Conservation (phyloP, 2,113 vertebrate species). For the Scalopus aquaticus region DNA sequence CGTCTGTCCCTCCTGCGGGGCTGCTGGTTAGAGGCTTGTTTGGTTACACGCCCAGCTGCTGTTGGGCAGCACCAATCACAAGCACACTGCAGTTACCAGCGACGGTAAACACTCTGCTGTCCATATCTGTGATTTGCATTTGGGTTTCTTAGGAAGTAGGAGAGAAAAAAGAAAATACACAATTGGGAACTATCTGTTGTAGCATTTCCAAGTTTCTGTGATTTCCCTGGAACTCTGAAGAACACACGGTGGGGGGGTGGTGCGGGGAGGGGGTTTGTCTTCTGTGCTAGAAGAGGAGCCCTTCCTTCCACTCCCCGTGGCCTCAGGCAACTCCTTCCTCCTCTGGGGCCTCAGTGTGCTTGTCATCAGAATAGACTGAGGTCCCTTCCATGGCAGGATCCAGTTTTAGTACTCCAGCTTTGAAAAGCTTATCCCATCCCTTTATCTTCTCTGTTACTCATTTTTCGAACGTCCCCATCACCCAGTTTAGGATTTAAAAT, state of each 20-base stretch:
- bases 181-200: background rate
- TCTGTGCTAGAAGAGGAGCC: background rate
- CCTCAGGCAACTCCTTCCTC: background rate
- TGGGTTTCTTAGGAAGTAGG: constrained; percentile 7
- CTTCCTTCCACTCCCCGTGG: too few relatives aligned
- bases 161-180: background rate
- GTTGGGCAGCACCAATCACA: background rate
- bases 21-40: constrained; percentile 13
- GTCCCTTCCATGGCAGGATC: background rate
- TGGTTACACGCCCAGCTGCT: constrained; percentile 51
- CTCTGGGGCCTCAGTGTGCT: background rate
- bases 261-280: background rate
- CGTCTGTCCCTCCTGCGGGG: background rate
- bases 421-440: background rate
- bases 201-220: background rate
- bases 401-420: background rate
- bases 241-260: too few relatives aligned
- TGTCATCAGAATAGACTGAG: background rate
- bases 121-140: background rate
- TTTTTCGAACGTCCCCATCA: background rate
- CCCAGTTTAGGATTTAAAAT: background rate
- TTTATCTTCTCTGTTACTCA: background rate
- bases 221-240: background rate
- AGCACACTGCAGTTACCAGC: background rate
- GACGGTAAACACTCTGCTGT: background rate